Evolutionary conservation across 2,113 vertebrate species (phyloP).

Genomic region (Atlantisia rogersi): DNA sequence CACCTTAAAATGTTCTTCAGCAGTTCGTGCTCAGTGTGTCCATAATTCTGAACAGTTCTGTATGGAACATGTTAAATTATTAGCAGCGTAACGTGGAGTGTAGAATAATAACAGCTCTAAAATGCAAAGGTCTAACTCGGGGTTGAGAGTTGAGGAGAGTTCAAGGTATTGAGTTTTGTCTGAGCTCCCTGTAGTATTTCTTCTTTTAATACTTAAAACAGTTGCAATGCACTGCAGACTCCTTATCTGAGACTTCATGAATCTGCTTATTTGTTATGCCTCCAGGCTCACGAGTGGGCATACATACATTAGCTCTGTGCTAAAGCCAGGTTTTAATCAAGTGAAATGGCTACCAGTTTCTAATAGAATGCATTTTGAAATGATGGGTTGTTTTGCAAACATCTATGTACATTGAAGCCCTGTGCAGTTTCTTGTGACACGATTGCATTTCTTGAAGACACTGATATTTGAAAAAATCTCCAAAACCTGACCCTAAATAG

Average conservation of each 20-base stretch:
- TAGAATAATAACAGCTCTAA: slow-evolving; percentile 23
- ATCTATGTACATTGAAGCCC: neutral
- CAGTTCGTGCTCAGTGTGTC: neutral
- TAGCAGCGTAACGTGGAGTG: neutral
- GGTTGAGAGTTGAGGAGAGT: slow-evolving; percentile 24
- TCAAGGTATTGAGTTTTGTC: slow-evolving; percentile 17
- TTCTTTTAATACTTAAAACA: slow-evolving; percentile 26
- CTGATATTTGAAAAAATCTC: neutral
- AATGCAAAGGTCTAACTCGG: slow-evolving; percentile 3
- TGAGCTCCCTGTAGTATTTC: slow-evolving; percentile 34
- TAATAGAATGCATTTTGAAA: neutral
- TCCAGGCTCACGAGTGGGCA: slow-evolving; percentile 25
- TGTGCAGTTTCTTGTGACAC: neutral
- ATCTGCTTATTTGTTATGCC: slow-evolving; percentile 42
- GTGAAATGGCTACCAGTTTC: slow-evolving; percentile 16
- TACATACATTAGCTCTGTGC: slow-evolving; percentile 39
- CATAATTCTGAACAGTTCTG: slow-evolving; percentile 5
- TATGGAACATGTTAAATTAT: slow-evolving; percentile 31
- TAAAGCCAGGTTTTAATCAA: slow-evolving; percentile 5
- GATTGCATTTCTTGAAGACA: neutral
- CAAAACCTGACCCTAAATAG: neutral
- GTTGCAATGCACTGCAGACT: slow-evolving; percentile 32
- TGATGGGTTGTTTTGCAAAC: neutral
- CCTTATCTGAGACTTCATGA: slow-evolving; percentile 40
- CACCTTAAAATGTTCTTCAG: slow-evolving; percentile 14